Evolutionary conservation across 2,888 invertebrate genomes (phyloP).

Genomic region (Ecdyonurus torrentis): DNA sequence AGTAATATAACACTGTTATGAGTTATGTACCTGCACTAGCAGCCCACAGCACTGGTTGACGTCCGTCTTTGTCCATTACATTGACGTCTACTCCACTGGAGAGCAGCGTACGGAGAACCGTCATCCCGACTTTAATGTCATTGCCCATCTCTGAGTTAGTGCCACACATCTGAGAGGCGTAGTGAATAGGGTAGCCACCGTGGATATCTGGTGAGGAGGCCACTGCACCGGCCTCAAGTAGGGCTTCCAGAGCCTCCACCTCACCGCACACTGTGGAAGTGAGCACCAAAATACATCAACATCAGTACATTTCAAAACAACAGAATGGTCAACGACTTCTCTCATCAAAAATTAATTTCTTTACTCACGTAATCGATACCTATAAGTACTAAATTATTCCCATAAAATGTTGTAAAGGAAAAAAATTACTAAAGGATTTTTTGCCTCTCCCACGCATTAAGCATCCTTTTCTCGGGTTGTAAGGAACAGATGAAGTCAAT

Average conservation of each 20-base stretch:
- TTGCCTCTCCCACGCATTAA: no score
- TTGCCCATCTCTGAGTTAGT: slow-evolving; percentile 48
- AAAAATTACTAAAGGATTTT: no score
- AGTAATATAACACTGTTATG: no score
- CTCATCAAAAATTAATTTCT: no score
- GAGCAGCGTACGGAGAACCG: slow-evolving; percentile 62
- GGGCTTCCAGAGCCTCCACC: slow-evolving; percentile 68
- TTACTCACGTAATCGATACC: no score
- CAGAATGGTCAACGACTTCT: neutral
- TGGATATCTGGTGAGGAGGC: slow-evolving; percentile 82
- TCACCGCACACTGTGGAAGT: slow-evolving; percentile 72
- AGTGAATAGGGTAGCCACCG: slow-evolving; percentile 90
- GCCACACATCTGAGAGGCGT: slow-evolving; percentile 94
- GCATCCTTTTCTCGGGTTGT: no score
- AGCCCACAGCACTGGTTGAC: slow-evolving; percentile 93
- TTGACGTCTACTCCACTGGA: slow-evolving; percentile 64
- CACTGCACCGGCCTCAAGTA: slow-evolving; percentile 71
- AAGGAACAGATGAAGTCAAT: no score
- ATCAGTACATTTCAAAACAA: neutral
- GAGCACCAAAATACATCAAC: no score
- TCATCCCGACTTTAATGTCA: slow-evolving; percentile 46
- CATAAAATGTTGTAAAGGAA: no score
- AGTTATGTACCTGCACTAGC: slow-evolving; percentile 87
- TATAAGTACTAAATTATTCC: no score
- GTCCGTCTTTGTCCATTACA: slow-evolving; percentile 77